Evolutionary conservation across 2,888 invertebrate genomes (phyloP).

Genomic region (Agonopterix heracliana): DNA sequence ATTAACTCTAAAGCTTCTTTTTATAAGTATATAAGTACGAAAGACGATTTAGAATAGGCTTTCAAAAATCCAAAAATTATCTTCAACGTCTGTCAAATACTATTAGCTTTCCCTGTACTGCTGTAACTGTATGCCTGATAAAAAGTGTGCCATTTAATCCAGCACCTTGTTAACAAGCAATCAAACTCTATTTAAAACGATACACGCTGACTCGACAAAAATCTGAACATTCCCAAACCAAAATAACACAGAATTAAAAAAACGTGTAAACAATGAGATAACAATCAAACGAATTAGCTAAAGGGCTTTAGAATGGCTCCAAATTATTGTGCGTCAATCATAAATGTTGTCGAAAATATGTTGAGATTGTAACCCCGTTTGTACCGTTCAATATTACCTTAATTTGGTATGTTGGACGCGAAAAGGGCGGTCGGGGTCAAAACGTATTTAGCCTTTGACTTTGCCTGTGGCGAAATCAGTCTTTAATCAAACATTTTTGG

Average conservation of each 20-base stretch:
- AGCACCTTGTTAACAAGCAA: constrained; percentile 32
- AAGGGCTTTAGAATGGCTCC: constrained; percentile 43
- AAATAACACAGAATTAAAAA: constrained; percentile 26
- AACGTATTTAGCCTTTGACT: constrained; percentile 31
- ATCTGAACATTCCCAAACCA: constrained; percentile 18
- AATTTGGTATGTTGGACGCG: constrained; percentile 39
- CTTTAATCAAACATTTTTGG: constrained; percentile 18
- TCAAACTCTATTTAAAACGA: constrained; percentile 20
- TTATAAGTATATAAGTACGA: too few species aligned
- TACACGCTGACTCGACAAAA: constrained; percentile 33
- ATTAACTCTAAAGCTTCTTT: too few species aligned
- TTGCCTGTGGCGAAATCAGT: constrained; percentile 18
- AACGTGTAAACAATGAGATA: constrained; percentile 50
- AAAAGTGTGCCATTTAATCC: not conserved
- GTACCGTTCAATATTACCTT: constrained; percentile 41
- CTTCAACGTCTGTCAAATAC: too few species aligned
- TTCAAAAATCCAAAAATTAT: too few species aligned
- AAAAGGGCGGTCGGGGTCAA: constrained; percentile 38
- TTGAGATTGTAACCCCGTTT: constrained; percentile 25
- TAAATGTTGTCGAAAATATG: constrained; percentile 29
- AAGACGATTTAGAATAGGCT: too few species aligned
- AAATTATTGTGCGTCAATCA: constrained; percentile 60
- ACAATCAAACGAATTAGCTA: constrained; percentile 44
- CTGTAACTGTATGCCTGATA: too few species aligned
- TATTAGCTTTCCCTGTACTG: too few species aligned